phyloP scores from a whole-genome alignment of 2,888 invertebrate species.

The Ormyrus rosae region DNA sequence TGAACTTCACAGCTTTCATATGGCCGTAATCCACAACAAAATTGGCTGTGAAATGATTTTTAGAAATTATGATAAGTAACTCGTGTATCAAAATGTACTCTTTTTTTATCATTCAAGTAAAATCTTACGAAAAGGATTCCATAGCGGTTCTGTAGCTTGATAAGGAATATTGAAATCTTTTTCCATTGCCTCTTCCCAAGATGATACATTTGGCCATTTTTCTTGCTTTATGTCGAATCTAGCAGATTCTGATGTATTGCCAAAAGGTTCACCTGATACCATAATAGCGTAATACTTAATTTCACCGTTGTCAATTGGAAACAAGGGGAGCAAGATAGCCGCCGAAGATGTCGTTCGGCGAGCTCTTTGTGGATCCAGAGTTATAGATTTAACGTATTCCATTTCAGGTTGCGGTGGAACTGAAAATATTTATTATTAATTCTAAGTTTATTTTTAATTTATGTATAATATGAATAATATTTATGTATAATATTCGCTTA shows the following conservation, averaged over 20 bases:
- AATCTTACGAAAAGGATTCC: conserved; percentile 66
- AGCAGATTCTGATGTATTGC: conserved; percentile 49
- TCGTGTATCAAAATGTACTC: neutral
- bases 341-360: conserved; percentile 66
- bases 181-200: conserved; percentile 69
- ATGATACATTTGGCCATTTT: conserved; percentile 63
- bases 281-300: conserved; percentile 70
- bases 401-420: conserved; percentile 67
- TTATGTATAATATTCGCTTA: conserved; percentile 58
- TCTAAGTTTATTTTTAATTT: neutral
- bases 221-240: conserved; percentile 61
- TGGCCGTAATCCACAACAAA: conserved; percentile 66
- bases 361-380: conserved; percentile 67
- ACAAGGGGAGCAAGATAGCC: conserved; percentile 68
- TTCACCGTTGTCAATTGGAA: conserved; percentile 65
- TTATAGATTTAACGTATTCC: conserved; percentile 66
- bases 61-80: neutral
- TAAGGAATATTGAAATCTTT: conserved; percentile 67
- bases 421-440: conserved; percentile 42
- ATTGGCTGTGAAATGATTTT: conserved; percentile 29
- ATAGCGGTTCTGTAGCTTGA: conserved; percentile 66
- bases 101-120: conserved; percentile 1
- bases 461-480: neutral
- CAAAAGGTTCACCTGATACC: conserved; percentile 64
- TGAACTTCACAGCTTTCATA: conserved; percentile 68